Base-by-base conservation (phyloP, 2,888 invertebrate species). In the Chalcis sispes region DNA sequence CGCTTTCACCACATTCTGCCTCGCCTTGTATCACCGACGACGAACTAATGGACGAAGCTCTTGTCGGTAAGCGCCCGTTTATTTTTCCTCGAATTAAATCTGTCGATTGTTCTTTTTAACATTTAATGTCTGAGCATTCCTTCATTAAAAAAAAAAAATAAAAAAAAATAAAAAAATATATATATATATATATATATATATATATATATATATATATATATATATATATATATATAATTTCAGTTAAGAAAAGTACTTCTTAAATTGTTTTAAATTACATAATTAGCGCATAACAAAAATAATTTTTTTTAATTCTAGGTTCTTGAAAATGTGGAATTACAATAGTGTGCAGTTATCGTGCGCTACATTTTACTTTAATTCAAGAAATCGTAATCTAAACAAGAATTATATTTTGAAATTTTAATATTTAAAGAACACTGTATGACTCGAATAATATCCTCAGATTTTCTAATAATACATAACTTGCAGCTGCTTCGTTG, bases 11-110 rank as follows among this genome's bases (percentile, higher is more conserved):
- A 1, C 91, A 91, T 81, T 91, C 94, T 29, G 93, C 93, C 81
- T 94, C 95, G 5, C 95, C 95, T 20, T 94, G 94, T 83, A 94
- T 95, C 82, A 95, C 96, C 58, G 96, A 96, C 85, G 96, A 97
- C 87, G 96, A 96, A 85, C 92, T 96, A 23, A 96, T 96, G 95
- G 96, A 96, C 88, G 96, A 95, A 86, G 95, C 95, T 5, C 89
- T 96, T 62, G 94, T 95, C 66, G 95, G 95, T 8, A 91, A n/a
- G n/a, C n/a, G n/a, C n/a, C n/a, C 94, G 83, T 72, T 15, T 61
- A 15, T 18, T n/a, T n/a, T n/a, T n/a, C 36, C 10, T 36, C 36
- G 36, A 36, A 7, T 36, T 36, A 36, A 36, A 36, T 36, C 4
- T 27, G 25, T 52, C 1, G n/a, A 18, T 66, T 25, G n/a, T 36